Conservation (phyloP, 2,113 vertebrate genomes). For the Colistium nudipinnis region DNA sequence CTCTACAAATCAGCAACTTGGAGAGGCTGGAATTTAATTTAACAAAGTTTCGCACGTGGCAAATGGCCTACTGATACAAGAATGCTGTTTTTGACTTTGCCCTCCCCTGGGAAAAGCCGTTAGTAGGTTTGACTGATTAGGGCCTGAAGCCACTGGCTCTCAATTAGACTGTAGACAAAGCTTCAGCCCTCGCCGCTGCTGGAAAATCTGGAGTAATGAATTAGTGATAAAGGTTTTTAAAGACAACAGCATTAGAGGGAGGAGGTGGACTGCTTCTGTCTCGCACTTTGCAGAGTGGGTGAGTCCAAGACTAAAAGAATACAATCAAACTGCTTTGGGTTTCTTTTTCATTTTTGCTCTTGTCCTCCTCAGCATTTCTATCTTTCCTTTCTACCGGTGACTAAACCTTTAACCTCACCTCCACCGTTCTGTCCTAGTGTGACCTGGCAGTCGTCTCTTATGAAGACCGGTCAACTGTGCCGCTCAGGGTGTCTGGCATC, state of each 20-base stretch:
- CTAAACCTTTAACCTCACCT: conserved; percentile 50
- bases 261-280: conserved; percentile 32
- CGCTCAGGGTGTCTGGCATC: conserved; percentile 43
- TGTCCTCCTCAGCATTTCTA: conserved; percentile 6
- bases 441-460: conserved; percentile 48
- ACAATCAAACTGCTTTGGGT: conserved; percentile 23
- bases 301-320: conserved; percentile 47
- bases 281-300: conserved; percentile 48
- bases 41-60: conserved; percentile 38
- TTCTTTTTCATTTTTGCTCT: conserved; percentile 15
- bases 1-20: conserved; percentile 36
- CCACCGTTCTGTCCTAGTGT: conserved; percentile 25
- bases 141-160: conserved; percentile 47
- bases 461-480: conserved; percentile 57
- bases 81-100: conserved; percentile 49
- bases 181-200: conserved; percentile 49
- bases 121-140: conserved; percentile 57
- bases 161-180: conserved; percentile 61
- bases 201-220: conserved; percentile 69
- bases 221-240: conserved; percentile 71
- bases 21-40: conserved; percentile 50
- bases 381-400: conserved; percentile 24
- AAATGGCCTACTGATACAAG: conserved; percentile 42
- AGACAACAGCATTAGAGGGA: conserved; percentile 62
- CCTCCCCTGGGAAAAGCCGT: conserved; percentile 40